phyloP scores from a whole-genome alignment of 1,140 invertebrate genomes.

The Drosophila insularis region DNA sequence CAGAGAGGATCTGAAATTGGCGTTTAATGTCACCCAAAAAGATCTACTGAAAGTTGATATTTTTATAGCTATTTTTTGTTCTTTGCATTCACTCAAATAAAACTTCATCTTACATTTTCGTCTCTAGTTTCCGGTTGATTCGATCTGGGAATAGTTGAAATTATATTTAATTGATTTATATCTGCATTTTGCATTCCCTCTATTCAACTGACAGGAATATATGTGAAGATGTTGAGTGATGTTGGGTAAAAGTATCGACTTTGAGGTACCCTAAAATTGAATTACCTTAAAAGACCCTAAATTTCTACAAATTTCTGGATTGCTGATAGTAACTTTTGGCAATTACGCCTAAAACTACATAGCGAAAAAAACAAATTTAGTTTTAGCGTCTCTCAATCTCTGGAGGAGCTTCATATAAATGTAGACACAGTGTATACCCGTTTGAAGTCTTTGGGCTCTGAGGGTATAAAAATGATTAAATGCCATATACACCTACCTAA shows the following conservation, averaged over 20 bases:
- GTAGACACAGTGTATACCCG: not conserved
- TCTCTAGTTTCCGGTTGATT: not conserved
- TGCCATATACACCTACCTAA: conserved; percentile 31
- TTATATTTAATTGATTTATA: not conserved
- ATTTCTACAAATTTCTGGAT: too few species aligned
- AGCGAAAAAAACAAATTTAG: not conserved
- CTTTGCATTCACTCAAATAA: too few species aligned
- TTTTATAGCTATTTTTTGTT: too few species aligned
- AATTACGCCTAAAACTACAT: too few species aligned
- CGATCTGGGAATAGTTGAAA: not conserved
- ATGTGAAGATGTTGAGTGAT: not conserved
- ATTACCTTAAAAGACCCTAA: too few species aligned
- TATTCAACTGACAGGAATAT: not conserved
- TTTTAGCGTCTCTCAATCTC: not conserved
- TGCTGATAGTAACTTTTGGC: too few species aligned
- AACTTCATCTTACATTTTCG: too few species aligned
- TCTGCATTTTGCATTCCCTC: not conserved
- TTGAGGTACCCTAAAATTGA: not conserved
- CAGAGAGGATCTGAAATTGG: too few species aligned
- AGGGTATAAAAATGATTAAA: conserved; percentile 13
- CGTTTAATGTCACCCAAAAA: too few species aligned
- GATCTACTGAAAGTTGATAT: too few species aligned
- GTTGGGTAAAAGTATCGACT: not conserved
- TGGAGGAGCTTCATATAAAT: not conserved
- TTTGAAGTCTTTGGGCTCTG: not conserved